A percentile compares a stretch with the other conserved stretches of the same genome.
Evolutionary conservation across 92 coral and sea anemone genomes (phyloP).

Genomic region (Siderastrea siderea): DNA sequence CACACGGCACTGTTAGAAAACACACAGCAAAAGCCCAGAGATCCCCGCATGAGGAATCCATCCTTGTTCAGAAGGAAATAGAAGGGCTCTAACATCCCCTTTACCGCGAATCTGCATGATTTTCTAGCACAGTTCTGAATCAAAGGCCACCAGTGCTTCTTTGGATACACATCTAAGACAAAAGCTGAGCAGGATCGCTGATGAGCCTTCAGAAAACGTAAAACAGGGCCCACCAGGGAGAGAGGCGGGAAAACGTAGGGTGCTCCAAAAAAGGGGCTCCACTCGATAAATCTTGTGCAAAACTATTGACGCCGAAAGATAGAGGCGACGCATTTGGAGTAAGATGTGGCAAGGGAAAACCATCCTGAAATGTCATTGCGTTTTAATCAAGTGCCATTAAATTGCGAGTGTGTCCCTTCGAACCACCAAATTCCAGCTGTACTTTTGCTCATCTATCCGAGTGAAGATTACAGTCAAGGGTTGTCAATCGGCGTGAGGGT

Average conservation of each 20-base stretch:
- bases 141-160: conserved; percentile 65
- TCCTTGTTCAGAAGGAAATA: conserved; percentile 42
- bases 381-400: conserved; percentile 67
- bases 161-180: conserved; percentile 56
- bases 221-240: conserved; percentile 63
- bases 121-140: neutral
- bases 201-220: conserved; percentile 49
- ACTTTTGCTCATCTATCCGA: conserved; percentile 34
- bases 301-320: conserved; percentile 62
- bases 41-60: conserved; percentile 27
- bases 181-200: conserved; percentile 48
- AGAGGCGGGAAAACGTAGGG: conserved; percentile 62
- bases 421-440: conserved; percentile 48
- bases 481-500: conserved; percentile 63
- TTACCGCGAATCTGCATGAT: conserved; percentile 2
- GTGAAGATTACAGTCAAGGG: conserved; percentile 32
- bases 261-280: conserved; percentile 21
- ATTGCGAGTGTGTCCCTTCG: conserved; percentile 3
- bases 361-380: conserved; percentile 48
- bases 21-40: conserved; percentile 37
- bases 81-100: neutral
- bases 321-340: conserved; percentile 69
- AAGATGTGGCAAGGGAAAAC: conserved; percentile 56
- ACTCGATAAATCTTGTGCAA: conserved; percentile 52
- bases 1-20: neutral